Evolutionary conservation across 2,797 vertebrate genomes (phyloP), one percentile per base, ranked within the genome.

Genomic region (Fratercula arctica): DNA sequence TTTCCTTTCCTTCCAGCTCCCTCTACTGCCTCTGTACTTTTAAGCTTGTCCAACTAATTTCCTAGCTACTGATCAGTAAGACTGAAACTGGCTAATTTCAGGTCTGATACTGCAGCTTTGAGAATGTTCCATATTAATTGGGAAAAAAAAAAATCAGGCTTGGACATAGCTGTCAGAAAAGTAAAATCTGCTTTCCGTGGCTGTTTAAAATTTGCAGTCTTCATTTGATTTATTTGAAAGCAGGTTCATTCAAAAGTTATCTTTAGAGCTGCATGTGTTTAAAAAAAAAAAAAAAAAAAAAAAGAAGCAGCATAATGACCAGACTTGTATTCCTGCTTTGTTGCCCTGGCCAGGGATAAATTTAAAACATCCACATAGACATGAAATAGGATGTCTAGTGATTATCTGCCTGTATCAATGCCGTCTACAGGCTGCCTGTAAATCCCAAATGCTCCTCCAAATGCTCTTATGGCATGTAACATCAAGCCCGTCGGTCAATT

Each of bases 1-100:
- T 89, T 93, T 92, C 53, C 84, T 90, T 94, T 96, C 56, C 86
- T 64, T 87, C 41, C 77, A 66, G 86, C 94, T 89, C 91, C 94
- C 94, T 87, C 96, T 96, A 59, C 75, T 54, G 94, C 77, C 57
- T 25, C 28, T 6, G 25, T 51, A 26, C 11, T 81, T 70, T 63
- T 24, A 78, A 31, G 17, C 1, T 14, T 60, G 19, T 9, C 24
- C 26, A 67, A 16, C 39, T 24, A 60, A 17, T 48, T 79, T 63
- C 51, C 63, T 50, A 59, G 53, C 26, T 57, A 41, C 16, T 3
- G 1, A 48, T 35, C 21, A 54, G 41, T 45, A 81, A 74, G 87
- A 78, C 17, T 59, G 13, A 61, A 86, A 81, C 69, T 46, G 33
- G 9, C 14, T 84, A 28, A 45, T 60, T 73, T 69, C 57, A 72